Base-by-base conservation (phyloP, 92 coral and sea anemone species). In the Palythoa grandis region DNA sequence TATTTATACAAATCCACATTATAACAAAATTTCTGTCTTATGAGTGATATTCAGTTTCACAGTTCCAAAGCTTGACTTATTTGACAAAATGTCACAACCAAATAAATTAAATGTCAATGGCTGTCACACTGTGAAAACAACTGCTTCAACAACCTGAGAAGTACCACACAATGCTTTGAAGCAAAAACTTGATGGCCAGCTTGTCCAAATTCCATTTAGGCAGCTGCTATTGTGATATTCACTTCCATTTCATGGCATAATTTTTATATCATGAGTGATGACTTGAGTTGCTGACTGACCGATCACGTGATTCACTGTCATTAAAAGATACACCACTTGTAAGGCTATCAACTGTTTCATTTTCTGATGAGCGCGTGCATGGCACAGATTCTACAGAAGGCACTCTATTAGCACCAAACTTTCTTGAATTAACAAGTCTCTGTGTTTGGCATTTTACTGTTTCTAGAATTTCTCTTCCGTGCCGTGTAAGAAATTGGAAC, bases 401-500 rank as follows among this genome's bases (percentile, higher is more conserved):
- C 23, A 89, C 78, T 52, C 92, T 89, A 2, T 90, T 86, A 38
- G 87, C 79, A n/a, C 70, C 86, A 19, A 87, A 77, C 23, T 77
- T 88, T 75, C 95, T 87, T 83, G 79, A 66, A 15, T 87, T 74
- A 5, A 89, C 98, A 15, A 96, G 93, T 87, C 95, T 95, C 85
- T 92, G 98, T 70, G 99, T 96, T 86, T 94, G 98, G 47, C 93
- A 91, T 90, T 96, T 96, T 5, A 96, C 91, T 29, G 95, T 90
- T 83, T 93, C 98, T 65, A 96, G 89, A 78, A 96, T 96, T 86
- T 96, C 99, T 83, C 96, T 87, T 66, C 99, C 99, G 78, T 90
- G 98, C 11, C 98, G 95, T 16, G 99, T 91, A 12, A 96, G 88
- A 85, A 94, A 96, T 77, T 96, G 96, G 77, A 87, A 96, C 84